Evolutionary conservation across 2,888 invertebrate species (phyloP).

Genomic region (Leptothorax acervorum): DNA sequence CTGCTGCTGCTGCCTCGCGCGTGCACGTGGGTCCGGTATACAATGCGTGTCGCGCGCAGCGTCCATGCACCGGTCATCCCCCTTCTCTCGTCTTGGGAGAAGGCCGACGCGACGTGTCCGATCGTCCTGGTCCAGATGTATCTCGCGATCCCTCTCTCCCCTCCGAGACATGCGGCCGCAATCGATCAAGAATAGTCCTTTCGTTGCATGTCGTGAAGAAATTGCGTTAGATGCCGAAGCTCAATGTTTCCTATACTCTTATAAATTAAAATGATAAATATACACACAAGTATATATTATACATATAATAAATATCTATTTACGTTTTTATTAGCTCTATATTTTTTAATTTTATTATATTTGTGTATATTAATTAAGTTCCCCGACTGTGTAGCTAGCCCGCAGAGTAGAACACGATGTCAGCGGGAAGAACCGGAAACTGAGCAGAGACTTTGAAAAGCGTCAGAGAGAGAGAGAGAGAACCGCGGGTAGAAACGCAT

Average conservation of each 20-base stretch:
- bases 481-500: slow-evolving; percentile 16
- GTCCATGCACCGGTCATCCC: slow-evolving; percentile 71
- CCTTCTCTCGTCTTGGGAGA: slow-evolving; percentile 65
- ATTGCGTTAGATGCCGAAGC: neutral
- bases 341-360: neutral
- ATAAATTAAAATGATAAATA: slow-evolving; percentile 2
- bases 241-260: neutral
- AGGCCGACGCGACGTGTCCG: slow-evolving; percentile 67
- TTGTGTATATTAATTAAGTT: neutral
- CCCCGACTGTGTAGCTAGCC: neutral
- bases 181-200: neutral
- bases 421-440: slow-evolving; percentile 33
- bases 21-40: slow-evolving; percentile 74
- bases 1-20: slow-evolving; percentile 30
- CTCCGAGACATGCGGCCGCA: neutral
- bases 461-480: neutral
- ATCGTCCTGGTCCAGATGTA: slow-evolving; percentile 67
- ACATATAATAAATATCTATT: neutral
- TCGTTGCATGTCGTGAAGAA: neutral
- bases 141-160: neutral
- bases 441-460: neutral
- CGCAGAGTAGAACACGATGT: neutral
- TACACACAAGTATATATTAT: neutral
- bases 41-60: slow-evolving; percentile 70
- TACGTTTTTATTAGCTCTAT: neutral